phyloP scores from a whole-genome alignment of 1,140 invertebrate species.

The Pectinophora gossypiella region DNA sequence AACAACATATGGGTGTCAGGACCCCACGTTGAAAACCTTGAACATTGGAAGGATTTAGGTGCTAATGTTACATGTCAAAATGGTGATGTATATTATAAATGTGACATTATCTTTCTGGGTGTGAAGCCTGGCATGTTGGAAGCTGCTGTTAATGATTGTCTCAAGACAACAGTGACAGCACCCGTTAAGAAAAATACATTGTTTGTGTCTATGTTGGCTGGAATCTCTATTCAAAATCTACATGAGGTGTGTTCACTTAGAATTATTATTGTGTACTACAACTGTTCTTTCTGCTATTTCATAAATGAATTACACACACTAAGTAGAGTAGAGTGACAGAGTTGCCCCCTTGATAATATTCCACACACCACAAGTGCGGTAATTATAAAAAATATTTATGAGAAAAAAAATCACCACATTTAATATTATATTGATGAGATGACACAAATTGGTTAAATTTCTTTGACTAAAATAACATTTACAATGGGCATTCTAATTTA shows the following conservation, averaged over 20 bases:
- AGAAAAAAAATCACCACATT: no score
- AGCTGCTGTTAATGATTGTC: slow-evolving; percentile 71
- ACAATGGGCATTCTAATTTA: no score
- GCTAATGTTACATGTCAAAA: slow-evolving; percentile 79
- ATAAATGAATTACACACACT: no score
- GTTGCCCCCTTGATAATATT: no score
- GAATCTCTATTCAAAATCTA: slow-evolving; percentile 82
- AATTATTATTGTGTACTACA: no score
- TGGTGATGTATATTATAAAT: slow-evolving; percentile 77
- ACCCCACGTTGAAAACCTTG: slow-evolving; percentile 79
- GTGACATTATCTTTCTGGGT: slow-evolving; percentile 88
- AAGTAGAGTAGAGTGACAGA: no score
- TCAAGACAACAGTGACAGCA: slow-evolving; percentile 30
- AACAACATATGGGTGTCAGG: slow-evolving; percentile 81
- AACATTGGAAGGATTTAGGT: slow-evolving; percentile 79
- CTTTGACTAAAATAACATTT: no score
- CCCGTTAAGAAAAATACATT: slow-evolving; percentile 75
- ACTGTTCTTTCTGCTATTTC: no score
- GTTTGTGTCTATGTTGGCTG: slow-evolving; percentile 88
- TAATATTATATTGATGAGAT: no score
- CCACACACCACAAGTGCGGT: no score
- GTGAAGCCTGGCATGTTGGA: slow-evolving; percentile 90
- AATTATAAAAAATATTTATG: no score
- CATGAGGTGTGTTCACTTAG: slow-evolving; percentile 77
- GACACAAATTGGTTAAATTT: no score